phyloP scores from a whole-genome alignment of 2,888 invertebrate species.

The Ceraclea dissimilis region DNA sequence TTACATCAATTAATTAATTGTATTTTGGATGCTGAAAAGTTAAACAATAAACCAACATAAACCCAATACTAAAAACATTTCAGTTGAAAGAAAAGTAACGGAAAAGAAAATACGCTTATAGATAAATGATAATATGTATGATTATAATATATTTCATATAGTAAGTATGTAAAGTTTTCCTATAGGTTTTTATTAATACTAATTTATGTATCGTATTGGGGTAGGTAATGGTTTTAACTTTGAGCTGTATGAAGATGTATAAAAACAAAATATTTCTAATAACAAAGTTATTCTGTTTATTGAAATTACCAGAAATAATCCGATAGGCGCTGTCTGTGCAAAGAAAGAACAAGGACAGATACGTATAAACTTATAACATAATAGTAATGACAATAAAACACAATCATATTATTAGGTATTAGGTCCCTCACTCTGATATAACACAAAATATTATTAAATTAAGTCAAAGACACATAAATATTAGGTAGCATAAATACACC shows the following conservation, averaged over 20 bases:
- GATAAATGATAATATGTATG: background rate
- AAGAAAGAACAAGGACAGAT: slow-evolving; percentile 32
- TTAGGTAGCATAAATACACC: too few relatives aligned
- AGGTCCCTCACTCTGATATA: slow-evolving; percentile 9
- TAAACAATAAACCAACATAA: background rate
- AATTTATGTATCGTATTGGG: too few relatives aligned
- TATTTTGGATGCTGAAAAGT: too few relatives aligned
- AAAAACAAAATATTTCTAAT: background rate
- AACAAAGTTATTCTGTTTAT: slow-evolving; percentile 1
- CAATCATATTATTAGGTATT: too few relatives aligned
- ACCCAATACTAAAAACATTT: slow-evolving; percentile 7
- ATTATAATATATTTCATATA: too few relatives aligned
- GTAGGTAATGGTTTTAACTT: background rate
- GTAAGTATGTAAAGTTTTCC: too few relatives aligned
- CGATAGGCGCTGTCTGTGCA: slow-evolving; percentile 67
- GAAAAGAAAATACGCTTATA: background rate
- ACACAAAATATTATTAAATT: background rate
- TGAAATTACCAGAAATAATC: slow-evolving; percentile 63
- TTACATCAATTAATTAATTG: too few relatives aligned
- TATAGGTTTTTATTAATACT: too few relatives aligned
- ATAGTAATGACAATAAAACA: background rate
- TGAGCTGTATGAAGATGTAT: background rate
- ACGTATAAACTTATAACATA: slow-evolving; percentile 25
- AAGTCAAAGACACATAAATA: background rate
- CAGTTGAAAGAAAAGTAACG: background rate